These are phyloP conservation scores for rat (Rattus norvegicus) DNA, from an alignment of 2,113 vertebrate genomes.

Conservation along the genomic window GRCr8 NC_086029.1:73694501-73695000, in stretches of 20 bases:
- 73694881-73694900: neutral
- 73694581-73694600: neutral
- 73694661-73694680: neutral
- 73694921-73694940: neutral
- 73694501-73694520: too few relatives aligned
- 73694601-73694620: neutral
- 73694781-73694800: neutral
- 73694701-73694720: neutral
- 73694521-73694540: neutral
- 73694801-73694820: neutral
- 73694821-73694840: neutral
- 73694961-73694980: neutral
- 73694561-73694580: neutral
- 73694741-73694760: fast-evolving
- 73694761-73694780: neutral
- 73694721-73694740: neutral
- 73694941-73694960: neutral
- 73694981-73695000: neutral
- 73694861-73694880: neutral
- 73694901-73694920: neutral
- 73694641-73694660: neutral
- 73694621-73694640: neutral
- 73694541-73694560: neutral
- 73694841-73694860: neutral
- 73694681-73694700: neutral